Evolutionary conservation across 2,113 vertebrate genomes (phyloP), one percentile per base, ranked within the genome.

Genomic region (Piaya cayana): DNA sequence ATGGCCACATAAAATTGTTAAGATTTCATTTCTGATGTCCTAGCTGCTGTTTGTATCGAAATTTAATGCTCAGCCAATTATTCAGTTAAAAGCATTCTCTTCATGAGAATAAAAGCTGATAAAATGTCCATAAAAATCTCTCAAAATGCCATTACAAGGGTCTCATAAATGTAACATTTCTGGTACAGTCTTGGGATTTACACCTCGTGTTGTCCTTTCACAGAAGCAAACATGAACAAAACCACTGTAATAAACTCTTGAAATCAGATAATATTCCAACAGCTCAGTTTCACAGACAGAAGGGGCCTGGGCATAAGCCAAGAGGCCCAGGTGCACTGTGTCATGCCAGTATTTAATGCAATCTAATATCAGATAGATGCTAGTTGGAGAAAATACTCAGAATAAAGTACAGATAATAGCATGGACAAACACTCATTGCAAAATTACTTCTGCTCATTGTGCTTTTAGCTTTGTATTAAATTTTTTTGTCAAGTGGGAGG

Each of bases 401-500:
- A 96, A 94, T 97, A 98, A 97, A 98, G 97, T 96, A 97, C 95
- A 98, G 98, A 98, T 98, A 98, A 98, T 97, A 97, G 97, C 97
- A 97, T 3, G 97, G 98, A 98, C 97, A 98, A 96, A 96, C 97
- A 98, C 98, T 98, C 97, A 97, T 97, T 98, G 97, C 97, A 97
- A 99, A 98, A 98, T 98, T 98, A 98, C 98, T 98, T 97, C 97
- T 98, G 98, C 97, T 98, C 98, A 97, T 97, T 93, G 91, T 88
- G 97, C 97, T 98, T 98, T 96, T 98, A 98, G 98, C 98, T 98
- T 98, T 99, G 98, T 99, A 99, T 98, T 99, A 99, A 98, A 98
- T 99, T 98, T 98, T 98, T 98, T 98, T 94, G 96, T 99, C 98
- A 98, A 99, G 98, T 98, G 98, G 98, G 97, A 98, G 95, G 95